phyloP scores from a whole-genome alignment of 2,113 vertebrate genomes.

The Polypterus senegalus region DNA sequence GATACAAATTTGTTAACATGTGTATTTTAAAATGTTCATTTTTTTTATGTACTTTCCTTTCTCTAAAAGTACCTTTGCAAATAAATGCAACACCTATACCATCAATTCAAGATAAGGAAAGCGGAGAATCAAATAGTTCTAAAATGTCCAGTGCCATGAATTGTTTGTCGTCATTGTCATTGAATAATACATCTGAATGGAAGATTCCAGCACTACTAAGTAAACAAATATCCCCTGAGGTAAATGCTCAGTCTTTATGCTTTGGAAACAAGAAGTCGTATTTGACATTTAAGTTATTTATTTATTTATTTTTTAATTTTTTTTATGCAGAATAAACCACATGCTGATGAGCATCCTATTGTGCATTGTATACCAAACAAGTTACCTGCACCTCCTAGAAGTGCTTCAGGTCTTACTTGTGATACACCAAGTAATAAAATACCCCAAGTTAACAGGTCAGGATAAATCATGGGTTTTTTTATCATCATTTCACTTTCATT shows the following conservation, averaged over 20 bases:
- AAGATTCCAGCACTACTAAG: conserved; percentile 32
- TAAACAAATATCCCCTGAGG: conserved; percentile 43
- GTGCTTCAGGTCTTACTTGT: conserved; percentile 33
- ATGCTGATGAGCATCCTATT: conserved; percentile 37
- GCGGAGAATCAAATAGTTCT: conserved; percentile 22
- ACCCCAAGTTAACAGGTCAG: conserved; percentile 49
- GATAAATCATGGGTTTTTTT: too few species aligned
- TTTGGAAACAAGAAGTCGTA: too few species aligned
- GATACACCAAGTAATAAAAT: conserved; percentile 57
- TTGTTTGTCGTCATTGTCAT: too few species aligned
- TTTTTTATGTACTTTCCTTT: too few species aligned
- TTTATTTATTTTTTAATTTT: not conserved
- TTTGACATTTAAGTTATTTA: not conserved
- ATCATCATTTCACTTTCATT: too few species aligned
- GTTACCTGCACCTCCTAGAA: conserved; percentile 34
- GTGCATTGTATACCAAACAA: conserved; percentile 34
- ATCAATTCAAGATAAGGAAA: conserved; percentile 14
- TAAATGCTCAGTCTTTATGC: conserved; percentile 9
- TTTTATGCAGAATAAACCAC: conserved; percentile 41
- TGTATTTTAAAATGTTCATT: too few species aligned
- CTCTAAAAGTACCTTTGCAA: too few species aligned
- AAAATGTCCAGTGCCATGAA: conserved; percentile 10
- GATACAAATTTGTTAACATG: too few species aligned
- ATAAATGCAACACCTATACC: not conserved
- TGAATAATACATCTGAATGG: conserved; percentile 28